These are phyloP conservation scores for Xestia ashworthii DNA, from an alignment of 2,888 invertebrate genomes.

Conservation along the genomic window DNA sequence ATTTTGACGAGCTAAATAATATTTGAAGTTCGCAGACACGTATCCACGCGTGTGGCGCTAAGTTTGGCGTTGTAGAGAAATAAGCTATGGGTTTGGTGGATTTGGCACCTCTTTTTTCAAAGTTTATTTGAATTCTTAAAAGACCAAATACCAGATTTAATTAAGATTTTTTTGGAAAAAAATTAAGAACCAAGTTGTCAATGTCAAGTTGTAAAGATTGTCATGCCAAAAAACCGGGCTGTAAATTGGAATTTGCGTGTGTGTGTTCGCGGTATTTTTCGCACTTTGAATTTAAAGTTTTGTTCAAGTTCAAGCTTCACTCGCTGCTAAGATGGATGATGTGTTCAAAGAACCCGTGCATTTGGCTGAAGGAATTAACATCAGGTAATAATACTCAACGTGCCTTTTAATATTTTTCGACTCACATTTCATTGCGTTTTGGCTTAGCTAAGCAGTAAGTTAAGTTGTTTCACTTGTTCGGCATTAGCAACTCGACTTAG, in stretches of 20 bases:
- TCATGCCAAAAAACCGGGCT: not conserved
- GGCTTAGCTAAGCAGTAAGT: not conserved
- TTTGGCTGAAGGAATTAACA: slow-evolving; percentile 81
- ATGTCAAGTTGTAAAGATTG: not conserved
- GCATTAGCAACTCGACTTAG: not conserved
- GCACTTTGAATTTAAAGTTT: not conserved
- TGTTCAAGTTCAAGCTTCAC: not conserved
- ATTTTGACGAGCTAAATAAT: not conserved
- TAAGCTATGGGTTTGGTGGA: not conserved
- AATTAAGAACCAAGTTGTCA: slow-evolving; percentile 9
- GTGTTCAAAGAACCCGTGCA: slow-evolving; percentile 78
- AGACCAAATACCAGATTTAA: not conserved
- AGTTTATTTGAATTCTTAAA: not conserved
- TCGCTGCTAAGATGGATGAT: slow-evolving; percentile 75
- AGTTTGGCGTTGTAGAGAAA: not conserved
- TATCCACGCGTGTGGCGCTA: not conserved
- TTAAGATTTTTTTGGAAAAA: not conserved
- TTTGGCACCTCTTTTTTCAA: not conserved
- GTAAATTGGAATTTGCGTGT: not conserved
- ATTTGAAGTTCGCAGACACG: not conserved
- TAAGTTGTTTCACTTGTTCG: not conserved
- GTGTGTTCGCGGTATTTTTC: not conserved
- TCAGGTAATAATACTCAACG: slow-evolving; percentile 72
- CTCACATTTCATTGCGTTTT: not conserved
- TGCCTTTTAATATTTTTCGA: not conserved